Evolutionary conservation across 2,888 invertebrate genomes (phyloP).

Genomic region (Harpalus rufipes): DNA sequence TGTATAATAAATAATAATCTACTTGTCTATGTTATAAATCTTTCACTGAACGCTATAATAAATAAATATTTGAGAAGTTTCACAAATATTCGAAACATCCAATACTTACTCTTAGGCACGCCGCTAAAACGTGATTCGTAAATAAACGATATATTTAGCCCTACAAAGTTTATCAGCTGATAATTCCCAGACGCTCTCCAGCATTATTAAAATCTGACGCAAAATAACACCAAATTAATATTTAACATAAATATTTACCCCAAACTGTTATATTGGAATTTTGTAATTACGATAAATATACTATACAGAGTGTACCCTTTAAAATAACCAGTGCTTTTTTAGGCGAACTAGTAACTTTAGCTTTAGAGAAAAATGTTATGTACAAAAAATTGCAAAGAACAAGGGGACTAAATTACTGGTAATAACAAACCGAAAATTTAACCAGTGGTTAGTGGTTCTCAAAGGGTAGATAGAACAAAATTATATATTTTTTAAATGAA

Average conservation of each 20-base stretch:
- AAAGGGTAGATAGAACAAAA: too few relatives aligned
- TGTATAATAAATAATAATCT: neutral
- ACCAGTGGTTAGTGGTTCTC: too few relatives aligned
- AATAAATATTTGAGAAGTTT: neutral
- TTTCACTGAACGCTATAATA: neutral
- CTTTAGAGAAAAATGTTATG: too few relatives aligned
- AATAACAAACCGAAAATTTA: too few relatives aligned
- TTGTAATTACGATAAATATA: too few relatives aligned
- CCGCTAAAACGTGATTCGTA: neutral
- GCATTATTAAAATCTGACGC: neutral
- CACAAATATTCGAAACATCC: neutral
- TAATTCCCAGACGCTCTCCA: neutral
- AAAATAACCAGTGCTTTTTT: too few relatives aligned
- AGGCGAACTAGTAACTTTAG: too few relatives aligned
- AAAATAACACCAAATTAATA: neutral
- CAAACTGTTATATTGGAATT: neutral
- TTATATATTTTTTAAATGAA: too few relatives aligned
- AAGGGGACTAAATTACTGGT: too few relatives aligned
- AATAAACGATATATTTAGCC: neutral
- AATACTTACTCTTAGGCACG: neutral
- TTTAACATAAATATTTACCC: neutral
- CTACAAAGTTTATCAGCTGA: neutral
- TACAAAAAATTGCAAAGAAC: too few relatives aligned
- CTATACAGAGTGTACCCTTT: too few relatives aligned
- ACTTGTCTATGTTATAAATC: neutral